phyloP scores from a whole-genome alignment of 2,888 invertebrate genomes.

The Cephus nigrinus region DNA sequence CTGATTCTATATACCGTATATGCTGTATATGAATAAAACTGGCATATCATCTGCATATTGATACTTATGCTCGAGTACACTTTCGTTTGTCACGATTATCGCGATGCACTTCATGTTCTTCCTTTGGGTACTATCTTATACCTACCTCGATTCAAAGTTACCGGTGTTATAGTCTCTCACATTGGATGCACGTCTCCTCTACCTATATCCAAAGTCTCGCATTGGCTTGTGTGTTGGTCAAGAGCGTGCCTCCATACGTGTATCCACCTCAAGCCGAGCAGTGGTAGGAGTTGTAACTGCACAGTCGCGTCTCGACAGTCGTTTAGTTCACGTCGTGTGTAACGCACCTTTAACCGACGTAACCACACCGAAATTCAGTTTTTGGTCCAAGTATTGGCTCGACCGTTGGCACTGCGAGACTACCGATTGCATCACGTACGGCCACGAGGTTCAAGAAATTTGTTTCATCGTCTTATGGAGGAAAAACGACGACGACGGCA shows the following conservation, averaged over 20 bases:
- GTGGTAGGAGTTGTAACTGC: slow-evolving; percentile 34
- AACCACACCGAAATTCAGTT: slow-evolving; percentile 1
- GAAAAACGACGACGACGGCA: slow-evolving; percentile 6
- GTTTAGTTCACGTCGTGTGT: slow-evolving; percentile 42
- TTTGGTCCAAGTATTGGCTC: not conserved
- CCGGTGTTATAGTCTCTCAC: not conserved
- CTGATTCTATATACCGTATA: not conserved
- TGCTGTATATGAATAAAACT: not conserved
- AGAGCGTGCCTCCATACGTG: slow-evolving; percentile 20
- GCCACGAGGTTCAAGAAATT: slow-evolving; percentile 6
- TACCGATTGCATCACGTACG: slow-evolving; percentile 9
- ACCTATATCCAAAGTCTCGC: not conserved
- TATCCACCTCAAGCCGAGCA: slow-evolving; percentile 32
- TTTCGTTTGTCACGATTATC: not conserved
- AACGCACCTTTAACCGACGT: slow-evolving; percentile 16
- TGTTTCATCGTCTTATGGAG: not conserved
- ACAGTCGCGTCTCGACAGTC: slow-evolving; percentile 58
- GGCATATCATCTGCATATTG: not conserved
- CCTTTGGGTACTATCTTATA: not conserved
- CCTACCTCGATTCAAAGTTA: not conserved
- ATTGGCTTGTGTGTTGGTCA: not conserved
- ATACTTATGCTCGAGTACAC: not conserved
- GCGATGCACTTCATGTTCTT: not conserved
- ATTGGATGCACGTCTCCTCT: not conserved
- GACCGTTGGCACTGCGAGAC: not conserved